phyloP scores from a whole-genome alignment of 2,888 invertebrate genomes.

The Pycnomerus fuliginosus region DNA sequence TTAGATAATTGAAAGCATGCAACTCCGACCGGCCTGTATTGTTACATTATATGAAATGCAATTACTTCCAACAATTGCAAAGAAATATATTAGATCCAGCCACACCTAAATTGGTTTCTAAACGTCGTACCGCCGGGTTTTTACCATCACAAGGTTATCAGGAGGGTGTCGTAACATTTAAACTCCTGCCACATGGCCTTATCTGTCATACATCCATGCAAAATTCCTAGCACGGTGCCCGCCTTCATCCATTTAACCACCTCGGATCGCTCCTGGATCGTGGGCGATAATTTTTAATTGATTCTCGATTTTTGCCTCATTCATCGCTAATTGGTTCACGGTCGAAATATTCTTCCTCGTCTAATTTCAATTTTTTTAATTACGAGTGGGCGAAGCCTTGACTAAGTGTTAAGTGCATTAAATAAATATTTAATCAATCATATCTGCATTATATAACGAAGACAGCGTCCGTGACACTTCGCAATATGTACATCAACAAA shows the following conservation, averaged over 20 bases:
- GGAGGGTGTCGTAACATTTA: slow-evolving; percentile 21
- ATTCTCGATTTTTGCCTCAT: too few species aligned
- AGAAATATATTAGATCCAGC: slow-evolving; percentile 23
- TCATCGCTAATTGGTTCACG: too few species aligned
- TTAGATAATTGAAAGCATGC: slow-evolving; percentile 21
- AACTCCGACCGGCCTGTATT: slow-evolving; percentile 18
- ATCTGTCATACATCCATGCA: slow-evolving; percentile 18
- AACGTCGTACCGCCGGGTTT: slow-evolving; percentile 18
- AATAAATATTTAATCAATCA: slow-evolving; percentile 16
- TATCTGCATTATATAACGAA: slow-evolving; percentile 9
- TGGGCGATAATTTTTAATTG: too few species aligned
- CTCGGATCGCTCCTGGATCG: not conserved
- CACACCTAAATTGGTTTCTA: slow-evolving; percentile 23
- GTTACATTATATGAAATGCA: slow-evolving; percentile 22
- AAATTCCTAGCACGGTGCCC: slow-evolving; percentile 11
- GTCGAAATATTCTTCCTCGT: not conserved
- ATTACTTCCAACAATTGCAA: slow-evolving; percentile 21
- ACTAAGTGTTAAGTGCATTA: slow-evolving; percentile 5
- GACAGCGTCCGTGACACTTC: slow-evolving; percentile 14
- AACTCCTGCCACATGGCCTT: slow-evolving; percentile 18
- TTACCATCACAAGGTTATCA: slow-evolving; percentile 22
- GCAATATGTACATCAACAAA: slow-evolving; percentile 9
- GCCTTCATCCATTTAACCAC: not conserved
- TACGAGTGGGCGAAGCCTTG: slow-evolving; percentile 8
- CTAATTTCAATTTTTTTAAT: not conserved